These are phyloP conservation scores for Plecotus auritus DNA, from an alignment of 2,113 vertebrate genomes.

Conservation along the genomic window DNA sequence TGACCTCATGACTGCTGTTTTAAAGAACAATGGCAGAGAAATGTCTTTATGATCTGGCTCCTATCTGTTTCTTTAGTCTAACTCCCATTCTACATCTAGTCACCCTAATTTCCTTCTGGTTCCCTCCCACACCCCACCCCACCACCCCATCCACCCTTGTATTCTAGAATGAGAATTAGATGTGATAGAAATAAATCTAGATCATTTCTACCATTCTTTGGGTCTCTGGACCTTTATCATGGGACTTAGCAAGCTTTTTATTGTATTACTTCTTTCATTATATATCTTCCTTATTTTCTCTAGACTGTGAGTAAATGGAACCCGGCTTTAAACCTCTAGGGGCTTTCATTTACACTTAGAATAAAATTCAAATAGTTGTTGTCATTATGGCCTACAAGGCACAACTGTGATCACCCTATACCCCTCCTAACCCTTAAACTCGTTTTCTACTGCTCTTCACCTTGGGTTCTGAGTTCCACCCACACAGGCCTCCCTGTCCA, in stretches of 20 bases:
- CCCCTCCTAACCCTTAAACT: background rate
- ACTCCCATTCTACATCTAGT: background rate
- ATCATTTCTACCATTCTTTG: background rate
- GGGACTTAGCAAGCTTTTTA: background rate
- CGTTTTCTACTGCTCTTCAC: background rate
- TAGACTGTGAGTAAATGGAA: background rate
- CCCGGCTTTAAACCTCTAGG: background rate
- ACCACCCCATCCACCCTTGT: background rate
- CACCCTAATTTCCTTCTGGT: background rate
- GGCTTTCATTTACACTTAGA: background rate
- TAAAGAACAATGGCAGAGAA: background rate
- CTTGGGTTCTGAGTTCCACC: background rate
- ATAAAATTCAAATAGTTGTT: background rate
- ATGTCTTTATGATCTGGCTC: background rate
- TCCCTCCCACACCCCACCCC: background rate
- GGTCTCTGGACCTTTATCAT: background rate
- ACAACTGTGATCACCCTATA: too few relatives aligned
- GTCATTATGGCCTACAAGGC: background rate
- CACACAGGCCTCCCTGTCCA: background rate
- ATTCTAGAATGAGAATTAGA: background rate
- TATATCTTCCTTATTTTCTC: background rate
- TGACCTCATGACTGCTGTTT: background rate
- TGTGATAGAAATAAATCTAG: background rate
- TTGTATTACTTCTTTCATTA: background rate
- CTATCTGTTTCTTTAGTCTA: background rate